Base-by-base conservation (phyloP, 2,888 invertebrate genomes). In the Mythimna albipuncta region DNA sequence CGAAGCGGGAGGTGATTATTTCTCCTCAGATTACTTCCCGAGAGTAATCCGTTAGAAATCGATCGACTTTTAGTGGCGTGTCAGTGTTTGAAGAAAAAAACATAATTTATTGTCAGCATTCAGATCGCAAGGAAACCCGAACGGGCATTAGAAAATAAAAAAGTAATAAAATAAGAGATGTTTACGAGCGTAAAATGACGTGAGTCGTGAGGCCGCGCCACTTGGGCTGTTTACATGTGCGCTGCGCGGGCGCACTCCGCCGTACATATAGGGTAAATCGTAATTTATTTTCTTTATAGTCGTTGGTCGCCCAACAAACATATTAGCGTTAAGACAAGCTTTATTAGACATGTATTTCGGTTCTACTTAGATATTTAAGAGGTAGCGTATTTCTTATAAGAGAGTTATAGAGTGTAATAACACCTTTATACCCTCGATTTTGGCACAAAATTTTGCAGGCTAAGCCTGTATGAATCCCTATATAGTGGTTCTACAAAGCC, bases 161-260 rank as follows among this genome's bases (percentile, higher is more conserved):
- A 95, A 91, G 94, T 92, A 94, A 94, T 95, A 95, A 96, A 96
- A 94, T 93, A 89, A 94, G 93, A 94, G 91, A 91, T 89, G 93
- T 96, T 96, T 96, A 96, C 95, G 96, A 96, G 95, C 95, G 94
- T 94, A 94, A 94, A 94, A 96, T 95, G 95, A 95, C 95, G 94
- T 92, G 93, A 91, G 92, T 90, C 92, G 94, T 92, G 93, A 91
- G 92, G 90, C 92, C 89, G 88, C 89, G 92, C 93, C 93, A 92
- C 92, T 93, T 91, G 82, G 89, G 78, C 89, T 92, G 93, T 93
- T 93, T 93, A 93, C 93, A 91, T 89, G 88, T 89, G 91, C 89
- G 90, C 87, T 92, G 92, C 89, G 91, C 90, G 78, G 77, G 68
- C 88, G 85, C 87, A 83, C 82, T 83, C 86, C 38, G 80, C 83